These are phyloP conservation scores for Loxodonta africana DNA, from an alignment of 2,113 vertebrate genomes.

Conservation along the genomic window DNA sequence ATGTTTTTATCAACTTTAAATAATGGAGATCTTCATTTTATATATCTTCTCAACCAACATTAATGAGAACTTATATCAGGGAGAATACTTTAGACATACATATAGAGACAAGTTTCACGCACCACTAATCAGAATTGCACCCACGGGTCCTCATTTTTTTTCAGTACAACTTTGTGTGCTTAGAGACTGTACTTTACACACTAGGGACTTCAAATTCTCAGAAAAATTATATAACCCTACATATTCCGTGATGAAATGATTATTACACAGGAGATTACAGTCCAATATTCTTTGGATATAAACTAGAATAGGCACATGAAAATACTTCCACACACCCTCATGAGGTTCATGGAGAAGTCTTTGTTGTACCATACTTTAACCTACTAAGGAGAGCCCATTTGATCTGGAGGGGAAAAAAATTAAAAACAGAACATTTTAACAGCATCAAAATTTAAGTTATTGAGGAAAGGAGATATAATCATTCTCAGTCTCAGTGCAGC, in stretches of 20 bases:
- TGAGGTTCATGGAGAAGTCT: not conserved
- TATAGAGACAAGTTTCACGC: not conserved
- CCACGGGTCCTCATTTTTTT: not conserved
- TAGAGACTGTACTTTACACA: not conserved
- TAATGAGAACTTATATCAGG: not conserved
- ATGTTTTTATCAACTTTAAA: not conserved
- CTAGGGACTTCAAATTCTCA: conserved; percentile 7
- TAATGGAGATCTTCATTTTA: not conserved
- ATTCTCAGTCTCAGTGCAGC: not conserved
- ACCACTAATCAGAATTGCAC: not conserved
- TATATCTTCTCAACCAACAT: not conserved
- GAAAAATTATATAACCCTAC: not conserved
- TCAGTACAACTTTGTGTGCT: not conserved
- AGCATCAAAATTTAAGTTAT: conserved; percentile 47
- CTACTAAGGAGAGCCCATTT: not conserved
- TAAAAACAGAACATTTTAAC: not conserved
- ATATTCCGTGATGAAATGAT: not conserved
- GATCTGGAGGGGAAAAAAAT: not conserved
- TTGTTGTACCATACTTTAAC: not conserved
- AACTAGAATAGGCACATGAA: not conserved
- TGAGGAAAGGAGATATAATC: not conserved
- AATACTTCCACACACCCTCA: not conserved
- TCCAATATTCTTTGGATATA: conserved; percentile 12
- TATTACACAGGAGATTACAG: not conserved
- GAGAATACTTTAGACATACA: not conserved